A percentile compares a stretch with the other conserved stretches of the same genome.
Evolutionary conservation across 1,140 invertebrate genomes (phyloP).

Genomic region (Drosophila ananassae): DNA sequence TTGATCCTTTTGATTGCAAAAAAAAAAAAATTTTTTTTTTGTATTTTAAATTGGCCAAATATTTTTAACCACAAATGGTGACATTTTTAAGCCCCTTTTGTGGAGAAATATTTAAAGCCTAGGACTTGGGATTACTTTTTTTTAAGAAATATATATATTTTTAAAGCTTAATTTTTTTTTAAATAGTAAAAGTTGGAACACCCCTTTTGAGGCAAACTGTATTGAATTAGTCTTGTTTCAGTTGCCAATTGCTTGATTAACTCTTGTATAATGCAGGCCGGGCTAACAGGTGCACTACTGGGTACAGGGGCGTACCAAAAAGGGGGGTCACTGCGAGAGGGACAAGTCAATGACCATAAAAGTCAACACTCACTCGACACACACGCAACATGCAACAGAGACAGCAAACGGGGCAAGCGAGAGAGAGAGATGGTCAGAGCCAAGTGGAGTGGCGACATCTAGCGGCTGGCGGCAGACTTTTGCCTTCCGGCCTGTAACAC

Average conservation of each 20-base stretch:
- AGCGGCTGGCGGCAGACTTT: slow-evolving; percentile 37
- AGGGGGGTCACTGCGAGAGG: slow-evolving; percentile 15
- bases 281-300: not conserved
- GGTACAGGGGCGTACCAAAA: slow-evolving; percentile 1
- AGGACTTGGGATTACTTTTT: not conserved
- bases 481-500: slow-evolving; percentile 44
- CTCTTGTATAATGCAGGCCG: slow-evolving; percentile 26
- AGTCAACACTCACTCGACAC: slow-evolving; percentile 56
- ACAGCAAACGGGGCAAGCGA: not conserved
- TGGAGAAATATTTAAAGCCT: not conserved
- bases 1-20: not conserved
- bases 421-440: not conserved
- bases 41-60: too few relatives aligned
- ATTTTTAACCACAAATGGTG: not conserved
- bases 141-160: too few relatives aligned
- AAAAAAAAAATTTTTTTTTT: not conserved
- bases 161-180: not conserved
- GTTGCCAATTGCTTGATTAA: slow-evolving; percentile 53
- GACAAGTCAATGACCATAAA: slow-evolving; percentile 62
- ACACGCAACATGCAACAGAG: slow-evolving; percentile 23
- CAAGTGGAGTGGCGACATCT: slow-evolving; percentile 18
- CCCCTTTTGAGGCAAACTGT: not conserved
- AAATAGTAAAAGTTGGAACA: slow-evolving; percentile 1
- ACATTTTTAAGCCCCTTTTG: not conserved
- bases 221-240: slow-evolving; percentile 55